phyloP scores from a whole-genome alignment of 2,888 invertebrate species.

The Chloroclysta siterata region DNA sequence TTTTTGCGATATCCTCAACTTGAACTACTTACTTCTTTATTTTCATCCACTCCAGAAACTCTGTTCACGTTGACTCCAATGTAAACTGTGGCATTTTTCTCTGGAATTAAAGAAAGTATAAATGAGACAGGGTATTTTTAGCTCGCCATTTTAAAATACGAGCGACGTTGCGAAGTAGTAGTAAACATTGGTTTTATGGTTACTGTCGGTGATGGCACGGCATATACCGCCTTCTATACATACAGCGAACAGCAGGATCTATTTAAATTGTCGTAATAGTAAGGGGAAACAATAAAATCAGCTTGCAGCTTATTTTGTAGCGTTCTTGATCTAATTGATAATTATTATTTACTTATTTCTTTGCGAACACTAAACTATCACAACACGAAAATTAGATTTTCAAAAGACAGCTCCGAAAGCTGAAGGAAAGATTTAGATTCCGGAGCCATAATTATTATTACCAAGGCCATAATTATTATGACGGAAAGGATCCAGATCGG shows the following conservation, averaged over 20 bases:
- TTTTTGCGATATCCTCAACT: neutral
- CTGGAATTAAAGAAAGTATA: constrained; percentile 64
- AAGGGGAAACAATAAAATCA: constrained; percentile 19
- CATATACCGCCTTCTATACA: constrained; percentile 35
- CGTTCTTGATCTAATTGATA: neutral
- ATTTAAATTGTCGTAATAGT: constrained; percentile 36
- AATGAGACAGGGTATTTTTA: constrained; percentile 33
- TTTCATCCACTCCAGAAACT: constrained; percentile 87
- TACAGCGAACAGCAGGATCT: constrained; percentile 37
- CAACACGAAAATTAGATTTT: too few relatives aligned
- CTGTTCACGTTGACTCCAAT: constrained; percentile 86
- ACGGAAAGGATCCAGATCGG: too few relatives aligned
- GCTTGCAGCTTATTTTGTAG: constrained; percentile 23
- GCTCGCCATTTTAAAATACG: constrained; percentile 40
- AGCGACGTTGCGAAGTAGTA: constrained; percentile 32
- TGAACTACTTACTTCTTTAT: constrained; percentile 82
- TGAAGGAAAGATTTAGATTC: too few relatives aligned
- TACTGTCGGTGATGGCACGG: constrained; percentile 58
- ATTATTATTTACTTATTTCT: neutral
- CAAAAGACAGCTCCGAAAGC: too few relatives aligned
- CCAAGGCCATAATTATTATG: too few relatives aligned
- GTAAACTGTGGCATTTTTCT: constrained; percentile 84
- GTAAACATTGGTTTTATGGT: constrained; percentile 56
- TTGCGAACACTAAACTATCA: neutral
- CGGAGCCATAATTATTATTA: too few relatives aligned